Percentiles rank a stretch among this genome's conserved stretches.
Conservation (phyloP, 2,797 vertebrate genomes). For the Pseudochromis fuscus region DNA sequence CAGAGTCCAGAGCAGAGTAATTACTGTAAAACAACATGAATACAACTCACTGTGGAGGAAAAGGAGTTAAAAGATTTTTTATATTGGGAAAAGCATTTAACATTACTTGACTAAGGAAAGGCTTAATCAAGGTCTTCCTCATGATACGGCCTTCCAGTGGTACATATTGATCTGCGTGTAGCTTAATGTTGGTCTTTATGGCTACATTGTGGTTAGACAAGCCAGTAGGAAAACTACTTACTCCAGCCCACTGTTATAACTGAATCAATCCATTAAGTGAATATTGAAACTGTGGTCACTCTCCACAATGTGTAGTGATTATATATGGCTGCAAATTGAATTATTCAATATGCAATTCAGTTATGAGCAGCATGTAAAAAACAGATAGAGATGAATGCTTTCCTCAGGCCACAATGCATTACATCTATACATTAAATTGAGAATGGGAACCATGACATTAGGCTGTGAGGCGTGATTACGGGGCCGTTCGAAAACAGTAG, state of each 20-base stretch:
- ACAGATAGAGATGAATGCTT: slow-evolving; percentile 81
- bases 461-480: slow-evolving; percentile 66
- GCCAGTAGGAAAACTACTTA: slow-evolving; percentile 78
- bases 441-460: slow-evolving; percentile 71
- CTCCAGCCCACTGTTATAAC: slow-evolving; percentile 77
- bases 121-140: slow-evolving; percentile 58
- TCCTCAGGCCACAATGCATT: slow-evolving; percentile 68
- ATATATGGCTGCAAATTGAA: slow-evolving; percentile 82
- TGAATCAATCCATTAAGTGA: slow-evolving; percentile 84
- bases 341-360: slow-evolving; percentile 84
- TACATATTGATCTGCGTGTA: slow-evolving; percentile 80
- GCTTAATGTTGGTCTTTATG: slow-evolving; percentile 83
- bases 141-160: slow-evolving; percentile 43
- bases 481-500: slow-evolving; percentile 57
- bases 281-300: slow-evolving; percentile 84
- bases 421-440: slow-evolving; percentile 79
- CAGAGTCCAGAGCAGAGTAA: background rate
- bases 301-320: slow-evolving; percentile 79
- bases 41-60: slow-evolving; percentile 17
- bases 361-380: slow-evolving; percentile 84
- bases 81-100: slow-evolving; percentile 54
- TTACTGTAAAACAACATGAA: slow-evolving; percentile 13
- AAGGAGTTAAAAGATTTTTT: slow-evolving; percentile 35
- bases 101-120: slow-evolving; percentile 51
- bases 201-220: slow-evolving; percentile 79